These are phyloP conservation scores for Chunga burmeisteri DNA, from an alignment of 2,113 vertebrate species.

Conservation along the genomic window DNA sequence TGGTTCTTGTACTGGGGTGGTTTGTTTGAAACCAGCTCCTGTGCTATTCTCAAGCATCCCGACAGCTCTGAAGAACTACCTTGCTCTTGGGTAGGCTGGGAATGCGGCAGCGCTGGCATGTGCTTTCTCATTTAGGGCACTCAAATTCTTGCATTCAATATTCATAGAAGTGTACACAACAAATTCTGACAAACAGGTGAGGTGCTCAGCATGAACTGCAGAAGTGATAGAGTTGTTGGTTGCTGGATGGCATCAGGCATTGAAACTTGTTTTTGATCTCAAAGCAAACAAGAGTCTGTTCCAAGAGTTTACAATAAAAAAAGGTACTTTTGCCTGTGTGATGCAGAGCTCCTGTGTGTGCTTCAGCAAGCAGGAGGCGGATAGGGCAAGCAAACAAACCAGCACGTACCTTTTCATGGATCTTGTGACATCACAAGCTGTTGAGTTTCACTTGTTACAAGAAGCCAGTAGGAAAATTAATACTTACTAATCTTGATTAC, in stretches of 20 bases:
- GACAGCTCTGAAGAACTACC: too few relatives aligned
- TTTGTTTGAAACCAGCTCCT: background rate
- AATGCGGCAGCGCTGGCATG: background rate
- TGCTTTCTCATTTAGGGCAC: background rate
- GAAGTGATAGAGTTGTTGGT: background rate
- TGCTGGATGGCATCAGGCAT: background rate
- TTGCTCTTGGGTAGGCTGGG: background rate
- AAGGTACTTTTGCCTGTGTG: background rate
- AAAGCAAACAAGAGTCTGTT: background rate
- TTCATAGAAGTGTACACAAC: background rate
- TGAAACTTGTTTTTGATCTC: background rate
- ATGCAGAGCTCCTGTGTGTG: background rate
- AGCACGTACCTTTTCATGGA: background rate
- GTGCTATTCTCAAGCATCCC: background rate
- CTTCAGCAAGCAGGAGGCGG: background rate
- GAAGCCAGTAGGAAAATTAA: background rate
- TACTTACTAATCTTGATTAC: background rate
- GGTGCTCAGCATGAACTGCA: background rate
- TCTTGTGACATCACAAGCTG: background rate
- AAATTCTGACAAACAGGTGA: background rate
- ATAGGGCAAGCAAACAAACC: background rate
- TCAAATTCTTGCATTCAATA: background rate
- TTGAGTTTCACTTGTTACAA: background rate
- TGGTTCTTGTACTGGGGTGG: background rate
- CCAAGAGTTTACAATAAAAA: background rate